Evolutionary conservation across 2,797 vertebrate species (phyloP).

Genomic region (Hafferia zeledoni): DNA sequence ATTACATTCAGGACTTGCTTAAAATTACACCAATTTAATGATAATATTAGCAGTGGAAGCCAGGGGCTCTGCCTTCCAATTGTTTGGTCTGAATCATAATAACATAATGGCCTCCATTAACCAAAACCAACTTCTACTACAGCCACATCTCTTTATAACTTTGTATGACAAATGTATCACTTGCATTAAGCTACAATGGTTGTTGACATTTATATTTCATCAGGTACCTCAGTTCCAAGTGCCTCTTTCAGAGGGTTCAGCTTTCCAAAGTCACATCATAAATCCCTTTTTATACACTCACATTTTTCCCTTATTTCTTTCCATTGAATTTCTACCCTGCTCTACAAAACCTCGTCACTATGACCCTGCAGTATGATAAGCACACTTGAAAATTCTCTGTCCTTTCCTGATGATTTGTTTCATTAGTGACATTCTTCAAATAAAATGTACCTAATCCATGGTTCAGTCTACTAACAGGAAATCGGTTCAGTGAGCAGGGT

Average conservation of each 20-base stretch:
- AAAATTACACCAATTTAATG: neutral
- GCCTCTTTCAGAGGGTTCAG: neutral
- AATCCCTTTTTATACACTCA: constrained; percentile 48
- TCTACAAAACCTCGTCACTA: constrained; percentile 27
- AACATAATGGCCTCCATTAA: neutral
- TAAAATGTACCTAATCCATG: constrained; percentile 77
- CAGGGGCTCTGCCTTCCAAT: neutral
- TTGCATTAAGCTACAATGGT: constrained; percentile 13
- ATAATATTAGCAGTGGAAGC: neutral
- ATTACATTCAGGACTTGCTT: neutral
- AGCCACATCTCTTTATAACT: neutral
- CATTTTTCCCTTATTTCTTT: neutral
- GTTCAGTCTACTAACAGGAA: constrained; percentile 75
- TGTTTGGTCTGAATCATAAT: neutral
- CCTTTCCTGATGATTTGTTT: constrained; percentile 72
- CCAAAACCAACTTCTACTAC: neutral
- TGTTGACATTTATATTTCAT: constrained; percentile 24
- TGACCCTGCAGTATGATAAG: constrained; percentile 31
- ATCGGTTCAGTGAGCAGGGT: constrained; percentile 72
- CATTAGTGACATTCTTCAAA: constrained; percentile 77
- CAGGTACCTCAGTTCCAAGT: neutral
- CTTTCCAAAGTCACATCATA: constrained; percentile 40
- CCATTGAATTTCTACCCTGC: constrained; percentile 39
- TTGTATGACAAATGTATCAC: neutral
- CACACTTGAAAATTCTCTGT: constrained; percentile 57